Base-by-base conservation (phyloP, 2,888 invertebrate species). In the Andricus curvator region DNA sequence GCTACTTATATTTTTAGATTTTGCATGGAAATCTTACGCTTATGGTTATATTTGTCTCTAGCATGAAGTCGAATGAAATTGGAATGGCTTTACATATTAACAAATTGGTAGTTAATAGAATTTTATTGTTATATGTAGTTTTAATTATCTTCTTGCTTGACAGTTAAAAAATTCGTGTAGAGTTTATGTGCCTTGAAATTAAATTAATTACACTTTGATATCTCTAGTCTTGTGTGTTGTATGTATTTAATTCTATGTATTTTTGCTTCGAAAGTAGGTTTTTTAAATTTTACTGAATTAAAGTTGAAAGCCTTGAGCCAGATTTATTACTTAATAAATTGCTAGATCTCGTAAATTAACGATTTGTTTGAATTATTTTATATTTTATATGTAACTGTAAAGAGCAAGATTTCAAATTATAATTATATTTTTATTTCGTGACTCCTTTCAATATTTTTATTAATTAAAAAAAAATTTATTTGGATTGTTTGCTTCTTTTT, bases 161-260 rank as follows among this genome's bases (percentile, higher is more conserved):
- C 13, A 67, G 6, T 66, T 29, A 20, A 20, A 1, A 17, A 48
- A 17, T 17, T 48, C 1, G 17, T 48, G 48, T 48, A 48, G 48
- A 17, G 6, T 48, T 17, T 17, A 48, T 48, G 48, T 48, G 48
- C 17, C 17, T 48, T 48, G 17, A 17, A 17, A 48, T 48, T 48
- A 20, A 8, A 8, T 29, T 65, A 67, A 67, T 37, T 67, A 37
- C 66, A 37, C 20, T 67, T 25, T 25, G 62, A 15, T 62, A 62
- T 62, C 62, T 15, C 62, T 62, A 62, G 62, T 62, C 11, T 22
- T 62, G 62, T 62, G 62, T 62, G 25, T 62, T 62, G 4, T 41
- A 44, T n/a, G 13, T 15, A n/a, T 20, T 37, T 22, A 67, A 22
- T 79, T 4, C 76, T 17, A 64, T 68, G 70, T 82, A 37, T 37